Evolutionary conservation across 2,888 invertebrate genomes (phyloP), one percentile per base, ranked within the genome.

Genomic region (Hydriomena furcata): DNA sequence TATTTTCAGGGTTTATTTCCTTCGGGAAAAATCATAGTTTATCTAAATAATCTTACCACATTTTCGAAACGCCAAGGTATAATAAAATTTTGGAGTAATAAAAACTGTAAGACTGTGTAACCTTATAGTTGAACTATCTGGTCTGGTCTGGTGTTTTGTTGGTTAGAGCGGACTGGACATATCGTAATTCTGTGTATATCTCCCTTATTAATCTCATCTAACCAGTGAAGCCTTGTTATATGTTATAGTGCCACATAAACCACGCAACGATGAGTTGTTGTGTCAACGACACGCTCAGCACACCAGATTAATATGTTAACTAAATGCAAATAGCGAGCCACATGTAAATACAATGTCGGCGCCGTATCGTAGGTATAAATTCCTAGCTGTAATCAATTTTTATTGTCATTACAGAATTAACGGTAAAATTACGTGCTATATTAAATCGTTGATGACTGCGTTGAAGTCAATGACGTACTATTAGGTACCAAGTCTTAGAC

Each of bases 281-380:
- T 75, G 76, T 73, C 76, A 74, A 69, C 76, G 71, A 68, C 79
- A 79, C 45, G 27, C 41, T 43, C 36, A 45, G 42, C 27, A 79
- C 78, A 79, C 74, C 68, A 73, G 64, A 74, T 78, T 81, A 81
- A 81, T 84, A 84, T 84, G 83, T 81, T 76, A 85, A 84, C 73
- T 77, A 76, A 75, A 84, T 84, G 81, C 79, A 82, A 84, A 83
- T 83, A 78, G 68, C 28, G 23, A 32, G 37, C 36, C 36, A 47
- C 23, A 46, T 55, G 40, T 46, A 43, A 44, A 47, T 36, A 42
- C 71, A 23, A 42, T 45, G 41, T 52, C 28, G 38, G 32, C 28
- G 36, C 21, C 27, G 17, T 24, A n/a, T 41, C 11, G 23, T 37
- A 42, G 21, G 45, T 40, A 30, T 5, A n/a, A 10, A 46, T 20